These are phyloP conservation scores for Xanthia togata DNA, from an alignment of 2,888 invertebrate species.

Conservation along the genomic window DNA sequence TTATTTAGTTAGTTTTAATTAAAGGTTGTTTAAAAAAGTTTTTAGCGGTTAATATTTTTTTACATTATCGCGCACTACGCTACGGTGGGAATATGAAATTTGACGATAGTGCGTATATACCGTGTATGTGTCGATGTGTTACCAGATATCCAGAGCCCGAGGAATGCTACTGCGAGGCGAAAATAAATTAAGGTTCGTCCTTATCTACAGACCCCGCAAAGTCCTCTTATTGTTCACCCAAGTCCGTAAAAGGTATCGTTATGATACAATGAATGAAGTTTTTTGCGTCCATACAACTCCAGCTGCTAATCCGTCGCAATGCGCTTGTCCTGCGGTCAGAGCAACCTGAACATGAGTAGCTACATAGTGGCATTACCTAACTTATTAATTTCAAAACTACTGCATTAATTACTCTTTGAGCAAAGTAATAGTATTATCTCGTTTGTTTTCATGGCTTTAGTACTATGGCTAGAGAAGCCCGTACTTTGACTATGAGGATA, in stretches of 20 bases:
- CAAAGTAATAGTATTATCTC: constrained; percentile 9
- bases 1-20: neutral
- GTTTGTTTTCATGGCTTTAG: neutral
- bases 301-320: constrained; percentile 46
- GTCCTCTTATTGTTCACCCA: constrained; percentile 39
- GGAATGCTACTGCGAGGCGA: constrained; percentile 8
- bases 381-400: constrained; percentile 15
- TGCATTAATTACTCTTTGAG: constrained; percentile 9
- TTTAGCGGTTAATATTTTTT: neutral
- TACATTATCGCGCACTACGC: neutral
- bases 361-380: neutral
- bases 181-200: constrained; percentile 52
- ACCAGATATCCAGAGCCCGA: neutral
- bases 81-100: neutral
- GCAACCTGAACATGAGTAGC: neutral
- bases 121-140: neutral
- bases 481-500: neutral
- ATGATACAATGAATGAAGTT: constrained; percentile 38
- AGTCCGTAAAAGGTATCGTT: constrained; percentile 39
- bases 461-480: neutral
- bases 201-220: constrained; percentile 45
- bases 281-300: constrained; percentile 31
- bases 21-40: neutral
- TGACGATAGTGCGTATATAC: neutral
- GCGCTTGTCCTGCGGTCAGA: constrained; percentile 43